Evolutionary conservation across 2,797 vertebrate species (phyloP).

Genomic region (Paramormyrops hopkinsi): DNA sequence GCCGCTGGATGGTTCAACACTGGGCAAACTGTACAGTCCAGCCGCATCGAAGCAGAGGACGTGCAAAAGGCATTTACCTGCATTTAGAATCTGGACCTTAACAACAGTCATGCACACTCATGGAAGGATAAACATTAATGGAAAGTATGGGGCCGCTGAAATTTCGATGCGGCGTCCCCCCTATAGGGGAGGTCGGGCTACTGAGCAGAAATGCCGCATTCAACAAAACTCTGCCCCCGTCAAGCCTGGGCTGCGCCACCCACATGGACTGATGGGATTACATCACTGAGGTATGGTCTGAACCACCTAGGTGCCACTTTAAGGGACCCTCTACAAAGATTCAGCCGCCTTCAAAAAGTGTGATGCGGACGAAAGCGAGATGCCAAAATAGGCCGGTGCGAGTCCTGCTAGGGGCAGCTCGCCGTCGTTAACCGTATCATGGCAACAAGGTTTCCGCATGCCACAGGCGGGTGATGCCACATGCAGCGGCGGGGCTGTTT

Average conservation of each 20-base stretch:
- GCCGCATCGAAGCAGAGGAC: neutral
- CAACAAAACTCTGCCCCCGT: neutral
- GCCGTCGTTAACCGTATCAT: neutral
- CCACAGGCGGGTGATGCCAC: neutral
- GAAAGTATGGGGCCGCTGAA: neutral
- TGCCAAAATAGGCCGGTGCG: neutral
- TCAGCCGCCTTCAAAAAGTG: neutral
- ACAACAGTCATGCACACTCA: neutral
- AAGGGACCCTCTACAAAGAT: neutral
- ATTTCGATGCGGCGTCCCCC: neutral
- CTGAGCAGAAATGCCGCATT: neutral
- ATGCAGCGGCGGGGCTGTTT: neutral
- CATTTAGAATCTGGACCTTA: neutral
- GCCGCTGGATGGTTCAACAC: neutral
- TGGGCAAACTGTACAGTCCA: neutral
- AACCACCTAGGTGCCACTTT: slow-evolving; percentile 9
- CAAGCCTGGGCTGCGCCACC: neutral
- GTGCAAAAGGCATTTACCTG: neutral
- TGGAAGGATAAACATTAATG: neutral
- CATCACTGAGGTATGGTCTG: slow-evolving; percentile 7
- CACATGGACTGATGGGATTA: slow-evolving; percentile 7
- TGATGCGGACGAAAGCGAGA: neutral
- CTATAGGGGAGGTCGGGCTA: neutral
- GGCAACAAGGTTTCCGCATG: neutral
- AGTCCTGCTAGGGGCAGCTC: neutral